A percentile compares a stretch with the other conserved stretches of the same genome.
Conservation (phyloP, 1,140 invertebrate genomes). For the Pectinophora gossypiella region DNA sequence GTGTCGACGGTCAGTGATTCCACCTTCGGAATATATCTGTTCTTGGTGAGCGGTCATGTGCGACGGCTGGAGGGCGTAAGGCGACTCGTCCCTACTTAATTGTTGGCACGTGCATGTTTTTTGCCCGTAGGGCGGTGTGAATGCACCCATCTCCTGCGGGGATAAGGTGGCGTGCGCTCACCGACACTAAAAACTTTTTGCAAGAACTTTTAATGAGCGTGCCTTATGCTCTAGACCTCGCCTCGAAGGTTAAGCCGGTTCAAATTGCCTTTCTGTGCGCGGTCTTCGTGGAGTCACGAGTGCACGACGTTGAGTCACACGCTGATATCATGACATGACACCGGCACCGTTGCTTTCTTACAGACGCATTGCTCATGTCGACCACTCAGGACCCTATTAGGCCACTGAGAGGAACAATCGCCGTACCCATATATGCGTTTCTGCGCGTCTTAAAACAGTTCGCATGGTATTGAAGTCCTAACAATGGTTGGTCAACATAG, state of each 20-base stretch:
- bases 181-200: slow-evolving; percentile 29
- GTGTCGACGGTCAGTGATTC: slow-evolving; percentile 47
- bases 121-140: slow-evolving; percentile 33
- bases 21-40: slow-evolving; percentile 32
- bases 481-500: too few relatives aligned
- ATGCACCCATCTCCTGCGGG: slow-evolving; percentile 29
- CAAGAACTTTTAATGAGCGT: slow-evolving; percentile 24
- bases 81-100: slow-evolving; percentile 48
- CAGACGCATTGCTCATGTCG: too few relatives aligned
- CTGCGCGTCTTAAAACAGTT: too few relatives aligned
- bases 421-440: too few relatives aligned
- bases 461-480: too few relatives aligned
- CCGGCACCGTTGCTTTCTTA: slow-evolving; percentile 24
- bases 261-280: slow-evolving; percentile 23
- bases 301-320: slow-evolving; percentile 47
- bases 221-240: slow-evolving; percentile 33
- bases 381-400: too few relatives aligned
- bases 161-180: slow-evolving; percentile 29
- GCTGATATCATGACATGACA: slow-evolving; percentile 50
- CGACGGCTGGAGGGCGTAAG: slow-evolving; percentile 39
- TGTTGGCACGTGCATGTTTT: slow-evolving; percentile 63
- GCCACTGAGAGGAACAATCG: too few relatives aligned
- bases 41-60: slow-evolving; percentile 56
- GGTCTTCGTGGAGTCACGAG: slow-evolving; percentile 36
- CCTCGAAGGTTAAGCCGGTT: slow-evolving; percentile 41